Percentiles rank a stretch among this genome's conserved stretches.
Evolutionary conservation across 2,113 vertebrate species (phyloP).

Genomic region (Piprites chloris): DNA sequence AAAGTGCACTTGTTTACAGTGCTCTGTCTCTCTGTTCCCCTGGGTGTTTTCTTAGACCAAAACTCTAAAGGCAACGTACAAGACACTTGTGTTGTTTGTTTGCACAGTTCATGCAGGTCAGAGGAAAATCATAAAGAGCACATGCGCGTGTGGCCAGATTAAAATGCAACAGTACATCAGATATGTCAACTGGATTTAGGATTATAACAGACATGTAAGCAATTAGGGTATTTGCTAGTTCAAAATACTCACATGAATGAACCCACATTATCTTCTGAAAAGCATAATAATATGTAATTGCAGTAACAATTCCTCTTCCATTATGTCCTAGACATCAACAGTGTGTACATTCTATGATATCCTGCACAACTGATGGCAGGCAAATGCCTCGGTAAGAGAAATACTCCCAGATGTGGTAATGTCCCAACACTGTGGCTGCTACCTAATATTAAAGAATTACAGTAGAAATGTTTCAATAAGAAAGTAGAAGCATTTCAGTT

Average conservation of each 20-base stretch:
- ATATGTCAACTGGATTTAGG: constrained; percentile 20
- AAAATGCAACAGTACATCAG: not conserved
- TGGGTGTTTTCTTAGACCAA: not conserved
- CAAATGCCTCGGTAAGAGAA: constrained; percentile 14
- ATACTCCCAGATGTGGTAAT: constrained; percentile 48
- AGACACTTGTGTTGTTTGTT: not conserved
- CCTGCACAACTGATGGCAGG: constrained; percentile 36
- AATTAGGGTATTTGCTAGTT: constrained; percentile 58
- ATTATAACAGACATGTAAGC: constrained; percentile 31
- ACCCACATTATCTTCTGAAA: constrained; percentile 61
- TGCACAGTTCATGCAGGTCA: not conserved
- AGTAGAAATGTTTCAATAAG: constrained; percentile 58
- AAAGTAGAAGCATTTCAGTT: constrained; percentile 57
- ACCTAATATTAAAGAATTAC: constrained; percentile 64
- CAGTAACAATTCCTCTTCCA: constrained; percentile 67
- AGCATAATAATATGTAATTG: constrained; percentile 64
- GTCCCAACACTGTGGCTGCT: constrained; percentile 29
- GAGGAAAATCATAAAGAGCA: not conserved
- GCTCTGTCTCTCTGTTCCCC: not conserved
- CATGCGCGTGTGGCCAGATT: not conserved
- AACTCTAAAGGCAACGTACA: not conserved
- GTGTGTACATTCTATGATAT: constrained; percentile 21
- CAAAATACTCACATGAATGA: constrained; percentile 62
- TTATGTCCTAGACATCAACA: constrained; percentile 67
- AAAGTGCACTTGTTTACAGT: not conserved